Base-by-base conservation (phyloP, 2,113 vertebrate genomes). In the Jacana jacana region DNA sequence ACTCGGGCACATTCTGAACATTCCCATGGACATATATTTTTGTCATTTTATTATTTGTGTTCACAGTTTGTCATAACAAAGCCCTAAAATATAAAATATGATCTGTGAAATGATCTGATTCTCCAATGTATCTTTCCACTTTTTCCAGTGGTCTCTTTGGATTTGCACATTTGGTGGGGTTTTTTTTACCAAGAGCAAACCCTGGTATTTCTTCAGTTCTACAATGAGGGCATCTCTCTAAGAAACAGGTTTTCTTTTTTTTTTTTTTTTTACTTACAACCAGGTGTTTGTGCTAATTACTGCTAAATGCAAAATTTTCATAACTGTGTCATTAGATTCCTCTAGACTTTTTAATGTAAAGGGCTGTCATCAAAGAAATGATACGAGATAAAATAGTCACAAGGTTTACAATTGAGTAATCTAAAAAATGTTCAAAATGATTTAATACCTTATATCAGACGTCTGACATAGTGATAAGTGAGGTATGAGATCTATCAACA, bases 401-500 rank as follows among this genome's bases (percentile, higher is more conserved):
- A 89, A 85, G 61, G 28, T 54, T 96, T 94, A 91, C 90, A 91
- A 93, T 4, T 92, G 72, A 95, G 33, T 90, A 94, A 93, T 94
- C 86, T 95, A 88, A 95, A 94, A 97, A 97, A 93, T 91, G 91
- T 93, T 95, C 40, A 87, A 54, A 94, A 93, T 93, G 6, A 96
- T 96, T 97, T 94, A 96, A 96, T 93, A 65, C 40, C 44, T 79
- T 94, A 65, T 84, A 95, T 95, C 93, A 96, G 92, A 81, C 0
- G 1, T 61, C 88, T 95, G 92, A 92, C 95, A 90, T 16, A 87
- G 61, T 94, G 93, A 96, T 95, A 97, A 96, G 81, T 96, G 89
- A 96, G 91, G 86, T 94, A 96, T 96, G 86, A 95, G 70, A 91
- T 92, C 69, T 92, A 94, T 92, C 95, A 92, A 89, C 88, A 95